Base-by-base conservation (phyloP, 2,888 invertebrate species). In the Lepetodrilus schrolli region DNA sequence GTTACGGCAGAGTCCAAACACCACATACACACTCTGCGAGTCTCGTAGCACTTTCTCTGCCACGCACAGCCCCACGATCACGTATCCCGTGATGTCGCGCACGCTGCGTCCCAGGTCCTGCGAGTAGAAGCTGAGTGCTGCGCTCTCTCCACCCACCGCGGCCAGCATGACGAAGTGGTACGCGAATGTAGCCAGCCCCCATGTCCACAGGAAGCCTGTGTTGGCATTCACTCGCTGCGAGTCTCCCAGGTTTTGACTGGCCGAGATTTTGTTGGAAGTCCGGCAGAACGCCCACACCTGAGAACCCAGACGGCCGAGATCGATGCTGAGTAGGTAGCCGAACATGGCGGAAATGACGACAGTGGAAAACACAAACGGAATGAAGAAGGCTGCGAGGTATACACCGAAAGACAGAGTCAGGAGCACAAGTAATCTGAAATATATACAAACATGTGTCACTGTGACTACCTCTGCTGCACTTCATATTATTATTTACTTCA, bases 271-370 rank as follows among this genome's bases (percentile, higher is more conserved):
- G 75, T 84, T 85, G 48, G 80, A 80, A 38, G 74, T 80, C 36
- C 68, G 75, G 69, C 80, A 73, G 26, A 73, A 51, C 38, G 77
- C 77, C 47, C 81, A 38, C 8, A 87, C 58, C 76, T 87, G 83
- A 70, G 79, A 77, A 30, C 83, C 84, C 48, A 88, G 82, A 5
- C 82, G 81, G 1, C 87, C 84, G 4, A 88, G 77, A 74, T 89
- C 88, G 48, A 80, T 83, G 79, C 88, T 87, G 58, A 89, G 84
- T 38, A 88, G 49, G 78, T 88, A 89, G 30, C 89, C 89, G 71
- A 83, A 78, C 47, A 79, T 43, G 4, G 86, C 84, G 37, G 84
- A 82, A 21, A 89, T 50, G 8, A 88, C 71, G 5, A 88, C 82
- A 1, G 85, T 79, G 36, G 80, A 85, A 37, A 88, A 75, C 34